phyloP scores from a whole-genome alignment of 2,888 invertebrate genomes.

The Drepana falcataria region DNA sequence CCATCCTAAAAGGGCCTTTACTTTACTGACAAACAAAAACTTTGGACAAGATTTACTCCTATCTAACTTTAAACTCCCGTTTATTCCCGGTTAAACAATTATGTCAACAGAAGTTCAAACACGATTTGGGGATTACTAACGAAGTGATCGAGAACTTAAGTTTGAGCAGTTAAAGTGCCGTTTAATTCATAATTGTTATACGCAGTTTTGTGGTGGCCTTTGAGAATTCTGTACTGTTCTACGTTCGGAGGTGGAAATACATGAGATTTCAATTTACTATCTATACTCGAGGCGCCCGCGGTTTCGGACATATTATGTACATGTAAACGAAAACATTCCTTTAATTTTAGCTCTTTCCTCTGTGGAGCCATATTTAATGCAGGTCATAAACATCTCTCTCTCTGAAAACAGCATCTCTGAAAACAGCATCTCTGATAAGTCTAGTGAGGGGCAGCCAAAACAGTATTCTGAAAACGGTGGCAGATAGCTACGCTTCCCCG shows the following conservation, averaged over 20 bases:
- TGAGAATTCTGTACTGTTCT: not conserved
- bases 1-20: not conserved
- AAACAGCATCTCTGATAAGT: too few relatives aligned
- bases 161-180: slow-evolving; percentile 8
- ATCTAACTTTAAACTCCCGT: slow-evolving; percentile 15
- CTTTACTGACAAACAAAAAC: slow-evolving; percentile 1
- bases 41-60: slow-evolving; percentile 1
- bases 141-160: slow-evolving; percentile 21
- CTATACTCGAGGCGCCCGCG: too few relatives aligned
- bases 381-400: too few relatives aligned
- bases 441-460: too few relatives aligned
- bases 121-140: slow-evolving; percentile 29
- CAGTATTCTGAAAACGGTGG: too few relatives aligned
- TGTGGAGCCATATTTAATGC: too few relatives aligned
- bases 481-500: too few relatives aligned
- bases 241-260: not conserved
- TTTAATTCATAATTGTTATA: slow-evolving; percentile 18
- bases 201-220: not conserved
- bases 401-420: too few relatives aligned
- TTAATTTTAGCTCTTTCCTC: too few relatives aligned
- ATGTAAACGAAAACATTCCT: too few relatives aligned
- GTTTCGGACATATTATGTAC: too few relatives aligned
- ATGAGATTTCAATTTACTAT: not conserved
- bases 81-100: slow-evolving; percentile 23
- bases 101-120: slow-evolving; percentile 30